Base-by-base conservation (phyloP, 2,113 vertebrate species). In the Siphamia tubifer region DNA sequence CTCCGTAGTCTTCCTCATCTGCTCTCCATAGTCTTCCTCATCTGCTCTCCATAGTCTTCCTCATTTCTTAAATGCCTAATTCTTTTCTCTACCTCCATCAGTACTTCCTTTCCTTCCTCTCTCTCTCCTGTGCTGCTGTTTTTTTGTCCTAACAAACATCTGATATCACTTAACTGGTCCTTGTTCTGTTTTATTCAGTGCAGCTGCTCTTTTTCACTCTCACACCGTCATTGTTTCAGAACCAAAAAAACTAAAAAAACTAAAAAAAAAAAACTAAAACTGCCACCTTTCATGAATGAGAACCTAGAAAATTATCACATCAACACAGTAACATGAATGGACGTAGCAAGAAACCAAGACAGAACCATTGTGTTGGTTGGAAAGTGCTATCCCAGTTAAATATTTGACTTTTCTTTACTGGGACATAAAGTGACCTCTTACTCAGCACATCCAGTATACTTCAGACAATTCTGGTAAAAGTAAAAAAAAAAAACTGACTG, bases 91-190 rank as follows among this genome's bases (percentile, higher is more conserved):
- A 30, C 17, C 25, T 43, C 32, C 28, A 38, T 65, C 42, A 63
- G 43, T 55, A 48, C 24, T 15, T 16, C 19, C 2, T 39, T 52
- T 43, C 39, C 35, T 42, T 24, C n/a, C n/a, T 21, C 40, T 25
- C 39, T 42, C 5, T 25, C 54, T 34, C 20, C n/a, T 64, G 23
- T 23, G 19, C 28, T 2, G 17, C 38, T 36, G 47, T 45, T 36
- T 60, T 44, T 83, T 60, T 76, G 43, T 55, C 31, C 23, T 56
- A 5, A 49, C 39, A 56, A 74, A 85, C 83, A 85, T 86, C 79
- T 86, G 85, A 83, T 43, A 74, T 47, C 45, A 62, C 13, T 86
- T 85, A 83, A 32, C 35, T 57, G 24, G 21, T 25, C 60, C 39
- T 61, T 64, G 66, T 40, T 19, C 36, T 4, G 28, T 44, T 85